Conservation (phyloP, 2,797 vertebrate genomes). For the Miichthys miiuy region DNA sequence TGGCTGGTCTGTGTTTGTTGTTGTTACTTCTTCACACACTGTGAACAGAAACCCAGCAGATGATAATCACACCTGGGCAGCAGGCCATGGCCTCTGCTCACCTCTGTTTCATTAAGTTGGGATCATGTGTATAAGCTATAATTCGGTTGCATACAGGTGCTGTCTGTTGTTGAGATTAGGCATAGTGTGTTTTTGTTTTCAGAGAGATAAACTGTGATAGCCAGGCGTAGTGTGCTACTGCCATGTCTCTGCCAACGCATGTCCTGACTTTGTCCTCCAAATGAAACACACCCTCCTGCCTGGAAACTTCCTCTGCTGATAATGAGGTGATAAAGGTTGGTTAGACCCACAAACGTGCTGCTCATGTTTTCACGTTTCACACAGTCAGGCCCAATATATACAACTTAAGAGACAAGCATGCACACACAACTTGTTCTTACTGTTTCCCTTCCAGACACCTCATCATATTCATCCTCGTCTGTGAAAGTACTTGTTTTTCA, state of each 20-base stretch:
- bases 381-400: slow-evolving; percentile 23
- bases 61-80: slow-evolving; percentile 14
- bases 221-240: slow-evolving; percentile 29
- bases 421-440: slow-evolving; percentile 23
- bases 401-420: slow-evolving; percentile 2
- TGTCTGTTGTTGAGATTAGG: slow-evolving; percentile 28
- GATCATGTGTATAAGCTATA: neutral
- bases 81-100: slow-evolving; percentile 17
- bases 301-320: slow-evolving; percentile 78
- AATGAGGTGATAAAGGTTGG: slow-evolving; percentile 64
- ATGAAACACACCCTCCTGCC: slow-evolving; percentile 58
- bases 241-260: slow-evolving; percentile 53
- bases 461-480: slow-evolving; percentile 20
- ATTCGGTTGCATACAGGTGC: slow-evolving; percentile 41
- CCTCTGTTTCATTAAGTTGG: slow-evolving; percentile 12
- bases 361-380: slow-evolving; percentile 44
- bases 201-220: slow-evolving; percentile 54
- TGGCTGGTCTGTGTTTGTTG: slow-evolving; percentile 20
- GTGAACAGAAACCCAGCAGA: neutral
- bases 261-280: slow-evolving; percentile 68
- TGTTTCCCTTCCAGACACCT: slow-evolving; percentile 29
- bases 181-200: slow-evolving; percentile 62
- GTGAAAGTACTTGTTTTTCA: slow-evolving; percentile 36
- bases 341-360: slow-evolving; percentile 14
- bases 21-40: slow-evolving; percentile 28